Conservation (phyloP, 2,888 invertebrate species). For the Schrankia costaestrigalis region DNA sequence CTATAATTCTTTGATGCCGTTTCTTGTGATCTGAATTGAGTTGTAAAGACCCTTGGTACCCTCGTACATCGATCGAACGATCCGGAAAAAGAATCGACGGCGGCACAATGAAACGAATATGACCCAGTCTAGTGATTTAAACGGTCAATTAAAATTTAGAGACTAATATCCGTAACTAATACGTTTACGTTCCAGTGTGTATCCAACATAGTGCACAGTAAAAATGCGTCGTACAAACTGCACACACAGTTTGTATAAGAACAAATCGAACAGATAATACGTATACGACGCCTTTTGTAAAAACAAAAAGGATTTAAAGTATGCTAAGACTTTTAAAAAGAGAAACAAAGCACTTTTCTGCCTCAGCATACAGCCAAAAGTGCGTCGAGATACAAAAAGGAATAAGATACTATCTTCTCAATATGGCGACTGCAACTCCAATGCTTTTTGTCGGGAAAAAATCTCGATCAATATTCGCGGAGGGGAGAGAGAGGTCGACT, state of each 20-base stretch:
- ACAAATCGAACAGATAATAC: constrained; percentile 2
- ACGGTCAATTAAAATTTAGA: constrained; percentile 17
- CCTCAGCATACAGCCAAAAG: constrained; percentile 46
- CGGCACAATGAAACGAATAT: constrained; percentile 15
- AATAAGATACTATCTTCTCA: constrained; percentile 61
- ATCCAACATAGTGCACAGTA: too few species aligned
- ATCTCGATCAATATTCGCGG: constrained; percentile 71
- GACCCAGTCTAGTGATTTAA: constrained; percentile 14
- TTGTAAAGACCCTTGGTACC: constrained; percentile 31
- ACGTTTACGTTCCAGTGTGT: constrained; percentile 3
- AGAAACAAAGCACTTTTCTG: constrained; percentile 38
- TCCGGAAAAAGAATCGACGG: constrained; percentile 15
- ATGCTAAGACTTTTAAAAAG: constrained; percentile 20
- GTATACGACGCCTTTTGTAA: constrained; percentile 5
- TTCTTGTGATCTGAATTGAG: constrained; percentile 29
- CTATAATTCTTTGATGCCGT: constrained; percentile 31
- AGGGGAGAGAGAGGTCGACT: constrained; percentile 45
- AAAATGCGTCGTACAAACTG: too few species aligned
- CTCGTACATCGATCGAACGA: constrained; percentile 20
- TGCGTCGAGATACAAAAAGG: constrained; percentile 46
- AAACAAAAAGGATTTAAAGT: constrained; percentile 17
- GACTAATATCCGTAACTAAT: constrained; percentile 5
- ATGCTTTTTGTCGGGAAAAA: constrained; percentile 60
- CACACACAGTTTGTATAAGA: too few species aligned
- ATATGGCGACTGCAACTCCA: constrained; percentile 56